A percentile compares a stretch with the other conserved stretches of the same genome.
phyloP scores from a whole-genome alignment of 2,888 invertebrate species.

The Petrophora chlorosata region DNA sequence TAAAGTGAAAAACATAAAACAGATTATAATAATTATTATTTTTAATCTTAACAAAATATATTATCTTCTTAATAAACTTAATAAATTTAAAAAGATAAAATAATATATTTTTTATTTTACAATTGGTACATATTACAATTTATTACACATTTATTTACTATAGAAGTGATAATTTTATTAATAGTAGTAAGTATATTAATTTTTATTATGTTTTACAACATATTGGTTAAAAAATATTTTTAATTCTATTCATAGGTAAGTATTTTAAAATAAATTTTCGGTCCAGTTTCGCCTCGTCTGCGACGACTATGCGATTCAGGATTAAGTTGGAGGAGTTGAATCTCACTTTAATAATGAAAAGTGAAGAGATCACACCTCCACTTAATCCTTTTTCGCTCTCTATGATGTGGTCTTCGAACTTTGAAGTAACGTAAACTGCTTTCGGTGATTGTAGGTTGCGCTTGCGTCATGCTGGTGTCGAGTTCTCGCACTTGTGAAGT shows the following conservation, averaged over 20 bases:
- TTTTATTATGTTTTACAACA: too few relatives aligned
- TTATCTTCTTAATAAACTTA: too few relatives aligned
- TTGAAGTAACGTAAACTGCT: too few relatives aligned
- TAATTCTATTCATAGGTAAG: not conserved
- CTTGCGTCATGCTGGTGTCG: not conserved
- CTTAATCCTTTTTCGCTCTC: constrained; percentile 74
- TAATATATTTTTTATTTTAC: too few relatives aligned
- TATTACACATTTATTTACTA: too few relatives aligned
- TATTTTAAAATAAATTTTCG: not conserved
- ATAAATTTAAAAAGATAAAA: too few relatives aligned
- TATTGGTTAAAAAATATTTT: not conserved
- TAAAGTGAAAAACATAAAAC: too few relatives aligned
- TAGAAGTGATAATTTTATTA: too few relatives aligned
- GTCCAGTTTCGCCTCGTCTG: constrained; percentile 28
- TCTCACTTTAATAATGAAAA: constrained; percentile 83
- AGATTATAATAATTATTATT: too few relatives aligned
- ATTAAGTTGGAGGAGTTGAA: constrained; percentile 85
- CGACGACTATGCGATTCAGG: constrained; percentile 66
- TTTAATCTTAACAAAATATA: too few relatives aligned
- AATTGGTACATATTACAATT: too few relatives aligned
- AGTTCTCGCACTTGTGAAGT: constrained; percentile 33
- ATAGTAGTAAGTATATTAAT: too few relatives aligned
- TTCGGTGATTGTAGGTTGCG: not conserved
- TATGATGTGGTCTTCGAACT: not conserved
- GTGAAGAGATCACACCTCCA: constrained; percentile 85